Evolutionary conservation across 2,797 vertebrate genomes (phyloP).

Genomic region (Syngnathus acus): DNA sequence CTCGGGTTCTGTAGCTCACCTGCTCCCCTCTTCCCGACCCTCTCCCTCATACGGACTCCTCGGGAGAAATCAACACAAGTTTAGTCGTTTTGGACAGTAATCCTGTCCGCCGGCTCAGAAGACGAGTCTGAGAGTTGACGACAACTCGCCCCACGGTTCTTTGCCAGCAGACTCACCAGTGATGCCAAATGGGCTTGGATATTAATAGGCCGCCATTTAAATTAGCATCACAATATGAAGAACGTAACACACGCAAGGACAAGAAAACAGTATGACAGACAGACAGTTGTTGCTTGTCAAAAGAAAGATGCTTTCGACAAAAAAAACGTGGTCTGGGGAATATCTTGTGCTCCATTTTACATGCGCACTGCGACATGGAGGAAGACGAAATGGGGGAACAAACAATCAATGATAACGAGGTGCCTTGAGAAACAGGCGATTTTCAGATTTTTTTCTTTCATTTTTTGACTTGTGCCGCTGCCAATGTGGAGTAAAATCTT

Average conservation of each 20-base stretch:
- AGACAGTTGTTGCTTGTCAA: not conserved
- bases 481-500: too few relatives aligned
- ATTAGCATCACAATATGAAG: not conserved
- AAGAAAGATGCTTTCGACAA: too few relatives aligned
- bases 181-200: not conserved
- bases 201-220: not conserved
- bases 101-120: not conserved
- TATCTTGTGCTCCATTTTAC: constrained; percentile 16
- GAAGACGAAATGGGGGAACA: constrained; percentile 25
- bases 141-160: not conserved
- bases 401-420: not conserved
- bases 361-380: constrained; percentile 10
- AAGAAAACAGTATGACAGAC: constrained; percentile 33
- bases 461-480: not conserved
- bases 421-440: not conserved
- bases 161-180: not conserved
- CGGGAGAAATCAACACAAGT: constrained; percentile 82
- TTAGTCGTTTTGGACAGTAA: constrained; percentile 63
- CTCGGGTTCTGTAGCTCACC: constrained; percentile 73
- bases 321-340: not conserved
- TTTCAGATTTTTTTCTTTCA: not conserved
- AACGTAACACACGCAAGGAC: constrained; percentile 7
- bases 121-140: not conserved
- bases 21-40: constrained; percentile 87
- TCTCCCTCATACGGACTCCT: constrained; percentile 96